Percentiles rank a stretch among this genome's conserved stretches.
Conservation (phyloP, 1,140 invertebrate genomes). For the Drosophila trapezifrons region DNA sequence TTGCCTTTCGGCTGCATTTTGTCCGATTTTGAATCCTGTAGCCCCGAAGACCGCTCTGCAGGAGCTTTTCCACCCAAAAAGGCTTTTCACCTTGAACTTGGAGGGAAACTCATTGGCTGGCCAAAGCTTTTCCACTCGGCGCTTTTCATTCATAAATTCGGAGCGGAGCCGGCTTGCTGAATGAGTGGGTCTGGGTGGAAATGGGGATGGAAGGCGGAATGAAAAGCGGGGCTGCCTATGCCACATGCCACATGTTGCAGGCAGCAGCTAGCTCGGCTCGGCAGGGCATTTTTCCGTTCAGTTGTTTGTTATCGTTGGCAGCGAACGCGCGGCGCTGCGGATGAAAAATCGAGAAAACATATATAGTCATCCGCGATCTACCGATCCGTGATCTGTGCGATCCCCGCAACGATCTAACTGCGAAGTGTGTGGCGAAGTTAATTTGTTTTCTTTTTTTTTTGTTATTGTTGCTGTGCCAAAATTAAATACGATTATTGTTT, state of each 20-base stretch:
- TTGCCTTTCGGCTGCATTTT: background rate
- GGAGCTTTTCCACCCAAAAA: constrained; percentile 17
- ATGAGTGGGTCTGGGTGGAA: constrained; percentile 28
- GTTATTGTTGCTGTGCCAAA: constrained; percentile 15
- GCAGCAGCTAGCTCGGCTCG: constrained; percentile 19
- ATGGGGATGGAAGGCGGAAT: background rate
- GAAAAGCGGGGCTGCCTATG: constrained; percentile 14
- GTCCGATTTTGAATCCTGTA: background rate
- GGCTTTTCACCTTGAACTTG: constrained; percentile 73
- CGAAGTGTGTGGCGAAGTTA: constrained; percentile 18
- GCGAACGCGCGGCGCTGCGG: constrained; percentile 55
- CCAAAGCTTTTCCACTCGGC: constrained; percentile 8
- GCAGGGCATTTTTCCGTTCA: constrained; percentile 43
- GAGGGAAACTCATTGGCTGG: background rate
- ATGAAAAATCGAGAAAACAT: constrained; percentile 23
- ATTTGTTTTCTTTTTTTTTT: constrained; percentile 1
- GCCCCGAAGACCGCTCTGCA: background rate
- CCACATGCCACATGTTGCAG: constrained; percentile 75
- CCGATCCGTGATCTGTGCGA: constrained; percentile 4
- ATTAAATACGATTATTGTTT: constrained; percentile 29
- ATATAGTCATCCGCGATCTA: constrained; percentile 10
- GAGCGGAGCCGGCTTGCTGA: constrained; percentile 51
- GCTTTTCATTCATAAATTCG: constrained; percentile 70
- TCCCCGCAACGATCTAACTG: constrained; percentile 23
- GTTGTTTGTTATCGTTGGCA: constrained; percentile 76